Conservation (phyloP, 1,140 invertebrate genomes). For the Drosophila simulans region DNA sequence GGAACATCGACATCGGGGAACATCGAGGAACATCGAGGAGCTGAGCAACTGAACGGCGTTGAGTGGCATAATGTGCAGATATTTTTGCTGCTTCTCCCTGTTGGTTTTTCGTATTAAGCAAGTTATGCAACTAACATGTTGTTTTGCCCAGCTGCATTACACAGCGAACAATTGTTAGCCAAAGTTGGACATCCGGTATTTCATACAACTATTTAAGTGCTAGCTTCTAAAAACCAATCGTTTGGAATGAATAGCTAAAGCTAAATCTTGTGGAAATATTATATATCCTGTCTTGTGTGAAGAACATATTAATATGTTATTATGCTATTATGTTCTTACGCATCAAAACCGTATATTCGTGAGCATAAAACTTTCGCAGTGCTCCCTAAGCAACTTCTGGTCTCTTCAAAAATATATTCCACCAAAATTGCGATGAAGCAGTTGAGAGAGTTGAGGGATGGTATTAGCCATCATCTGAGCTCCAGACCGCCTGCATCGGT, state of each 20-base stretch:
- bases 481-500: conserved; percentile 2
- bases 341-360: no score
- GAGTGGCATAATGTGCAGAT: conserved; percentile 57
- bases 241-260: no score
- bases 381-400: not conserved
- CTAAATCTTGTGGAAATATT: no score
- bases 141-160: conserved; percentile 18
- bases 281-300: no score
- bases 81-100: conserved; percentile 34
- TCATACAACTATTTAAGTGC: no score
- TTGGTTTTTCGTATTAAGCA: conserved; percentile 30
- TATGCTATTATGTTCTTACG: no score
- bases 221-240: no score
- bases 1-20: conserved; percentile 20
- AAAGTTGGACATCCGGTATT: not conserved
- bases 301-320: no score
- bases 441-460: conserved; percentile 14
- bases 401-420: conserved; percentile 1
- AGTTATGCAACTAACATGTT: conserved; percentile 48
- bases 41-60: conserved; percentile 23
- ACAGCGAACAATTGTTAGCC: not conserved
- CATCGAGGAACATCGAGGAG: not conserved
- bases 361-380: not conserved
- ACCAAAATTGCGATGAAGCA: not conserved
- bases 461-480: conserved; percentile 22